Evolutionary conservation across 2,888 invertebrate genomes (phyloP).

Genomic region (Ditula angustiorana): DNA sequence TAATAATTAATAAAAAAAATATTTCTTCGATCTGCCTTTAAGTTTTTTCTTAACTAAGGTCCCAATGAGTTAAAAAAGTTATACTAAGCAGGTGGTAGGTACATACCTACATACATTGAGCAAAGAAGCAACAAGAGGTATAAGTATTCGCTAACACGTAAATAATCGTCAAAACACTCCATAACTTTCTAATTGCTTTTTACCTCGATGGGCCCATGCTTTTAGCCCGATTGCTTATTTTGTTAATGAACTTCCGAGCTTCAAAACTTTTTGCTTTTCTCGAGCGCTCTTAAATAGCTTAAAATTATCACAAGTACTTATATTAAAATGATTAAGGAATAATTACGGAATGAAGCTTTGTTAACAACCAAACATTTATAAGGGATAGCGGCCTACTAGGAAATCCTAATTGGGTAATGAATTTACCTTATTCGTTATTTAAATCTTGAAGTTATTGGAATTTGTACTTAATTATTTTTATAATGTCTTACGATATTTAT

Average conservation of each 20-base stretch:
- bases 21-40: too few species aligned
- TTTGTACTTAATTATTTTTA: not conserved
- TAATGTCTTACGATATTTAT: too few species aligned
- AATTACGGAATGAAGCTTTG: slow-evolving; percentile 22
- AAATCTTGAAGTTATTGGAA: too few species aligned
- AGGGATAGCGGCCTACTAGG: not conserved
- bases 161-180: slow-evolving; percentile 73
- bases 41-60: too few species aligned
- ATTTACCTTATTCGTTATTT: too few species aligned
- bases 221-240: slow-evolving; percentile 81
- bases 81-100: too few species aligned
- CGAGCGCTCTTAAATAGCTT: slow-evolving; percentile 58
- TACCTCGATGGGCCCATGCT: slow-evolving; percentile 74
- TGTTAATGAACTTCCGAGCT: slow-evolving; percentile 73
- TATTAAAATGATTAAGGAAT: slow-evolving; percentile 54
- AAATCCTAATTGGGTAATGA: slow-evolving; percentile 1
- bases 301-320: slow-evolving; percentile 57
- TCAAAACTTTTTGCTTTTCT: slow-evolving; percentile 68
- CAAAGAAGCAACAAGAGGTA: slow-evolving; percentile 30
- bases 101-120: too few species aligned
- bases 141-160: slow-evolving; percentile 61
- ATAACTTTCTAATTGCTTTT: slow-evolving; percentile 78
- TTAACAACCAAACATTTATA: slow-evolving; percentile 19
- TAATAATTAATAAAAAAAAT: too few species aligned
- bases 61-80: too few species aligned